Evolutionary conservation across 2,113 vertebrate species (phyloP).

Genomic region (Grammomys surdaster): DNA sequence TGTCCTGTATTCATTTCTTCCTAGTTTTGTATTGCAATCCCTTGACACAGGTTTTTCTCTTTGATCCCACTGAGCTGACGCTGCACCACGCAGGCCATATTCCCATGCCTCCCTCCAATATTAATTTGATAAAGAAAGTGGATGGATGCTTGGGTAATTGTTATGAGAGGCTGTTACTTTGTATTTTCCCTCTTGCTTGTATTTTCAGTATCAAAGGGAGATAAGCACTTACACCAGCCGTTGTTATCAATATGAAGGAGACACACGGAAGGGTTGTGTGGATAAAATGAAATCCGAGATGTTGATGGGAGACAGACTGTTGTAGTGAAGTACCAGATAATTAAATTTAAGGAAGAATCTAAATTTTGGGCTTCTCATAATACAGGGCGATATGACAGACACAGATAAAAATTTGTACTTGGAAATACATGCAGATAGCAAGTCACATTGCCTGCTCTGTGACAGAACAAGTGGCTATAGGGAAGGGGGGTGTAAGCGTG

Average conservation of each 20-base stretch:
- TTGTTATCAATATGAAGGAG: slow-evolving; percentile 87
- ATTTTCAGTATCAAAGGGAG: slow-evolving; percentile 86
- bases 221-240: slow-evolving; percentile 84
- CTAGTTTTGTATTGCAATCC: not conserved
- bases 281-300: slow-evolving; percentile 87
- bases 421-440: slow-evolving; percentile 78
- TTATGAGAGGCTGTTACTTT: slow-evolving; percentile 81
- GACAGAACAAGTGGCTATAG: slow-evolving; percentile 66
- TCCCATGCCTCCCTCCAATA: not conserved
- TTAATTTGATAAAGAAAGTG: slow-evolving; percentile 73
- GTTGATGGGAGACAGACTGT: slow-evolving; percentile 81
- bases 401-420: slow-evolving; percentile 84
- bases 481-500: slow-evolving; percentile 12
- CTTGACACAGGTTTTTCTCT: slow-evolving; percentile 59
- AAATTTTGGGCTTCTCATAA: slow-evolving; percentile 83
- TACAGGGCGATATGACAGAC: slow-evolving; percentile 83
- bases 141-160: slow-evolving; percentile 80
- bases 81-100: not conserved
- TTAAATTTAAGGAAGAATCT: slow-evolving; percentile 85
- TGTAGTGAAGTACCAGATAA: slow-evolving; percentile 86
- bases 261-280: slow-evolving; percentile 82
- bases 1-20: slow-evolving; percentile 49
- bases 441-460: slow-evolving; percentile 48
- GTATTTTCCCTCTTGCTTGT: slow-evolving; percentile 86
- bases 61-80: slow-evolving; percentile 45